These are phyloP conservation scores for Crambe crambe DNA, from an alignment of 37 sponge, comb jelly and placozoan genomes.

Conservation along the genomic window DNA sequence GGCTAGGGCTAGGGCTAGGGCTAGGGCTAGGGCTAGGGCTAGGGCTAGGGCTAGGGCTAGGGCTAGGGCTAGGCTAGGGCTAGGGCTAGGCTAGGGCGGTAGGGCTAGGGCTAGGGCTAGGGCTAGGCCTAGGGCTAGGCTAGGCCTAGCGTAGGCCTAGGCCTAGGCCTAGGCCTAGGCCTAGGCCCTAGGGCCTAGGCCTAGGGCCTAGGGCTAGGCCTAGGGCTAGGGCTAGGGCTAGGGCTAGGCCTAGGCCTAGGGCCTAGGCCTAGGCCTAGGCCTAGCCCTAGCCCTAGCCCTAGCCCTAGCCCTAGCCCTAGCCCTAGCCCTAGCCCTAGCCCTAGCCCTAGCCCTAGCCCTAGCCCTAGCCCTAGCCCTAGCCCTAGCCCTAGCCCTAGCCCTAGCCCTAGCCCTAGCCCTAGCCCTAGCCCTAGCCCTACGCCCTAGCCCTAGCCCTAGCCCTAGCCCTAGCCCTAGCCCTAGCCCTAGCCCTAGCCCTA, in stretches of 20 bases:
- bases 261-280: background rate
- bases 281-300: constrained; percentile 1
- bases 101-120: background rate
- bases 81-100: background rate
- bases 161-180: background rate
- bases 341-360: background rate
- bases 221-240: background rate
- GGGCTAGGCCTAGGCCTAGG: background rate
- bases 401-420: background rate
- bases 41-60: background rate
- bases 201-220: background rate
- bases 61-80: background rate
- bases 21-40: background rate
- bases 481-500: background rate
- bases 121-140: background rate
- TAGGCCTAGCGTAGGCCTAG: background rate
- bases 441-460: background rate
- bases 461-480: background rate
- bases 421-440: background rate
- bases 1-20: background rate
- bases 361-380: background rate
- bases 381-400: background rate
- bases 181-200: background rate
- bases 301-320: constrained; percentile 1
- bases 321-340: constrained; percentile 1